A percentile compares a stretch with the other conserved stretches of the same genome.
Conservation (phyloP, 2,888 invertebrate genomes). For the Tethea ocularis region DNA sequence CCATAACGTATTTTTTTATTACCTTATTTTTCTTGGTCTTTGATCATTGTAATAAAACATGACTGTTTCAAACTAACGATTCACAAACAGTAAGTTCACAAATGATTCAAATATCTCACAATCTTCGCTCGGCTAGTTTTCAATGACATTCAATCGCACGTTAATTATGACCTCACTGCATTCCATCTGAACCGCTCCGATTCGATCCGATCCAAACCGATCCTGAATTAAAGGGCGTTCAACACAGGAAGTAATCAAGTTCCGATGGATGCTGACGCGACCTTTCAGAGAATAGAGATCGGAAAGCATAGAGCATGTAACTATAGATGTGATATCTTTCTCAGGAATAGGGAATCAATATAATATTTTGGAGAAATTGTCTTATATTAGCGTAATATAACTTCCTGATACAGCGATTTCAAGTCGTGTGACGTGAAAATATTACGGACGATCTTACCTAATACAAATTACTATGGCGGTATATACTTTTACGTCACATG, state of each 20-base stretch:
- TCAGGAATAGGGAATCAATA: too few relatives aligned
- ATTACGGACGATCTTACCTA: too few relatives aligned
- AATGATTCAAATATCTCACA: not conserved
- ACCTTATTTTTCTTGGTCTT: too few relatives aligned
- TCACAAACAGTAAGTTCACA: not conserved
- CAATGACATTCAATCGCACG: not conserved
- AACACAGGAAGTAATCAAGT: conserved; percentile 54
- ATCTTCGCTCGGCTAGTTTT: not conserved
- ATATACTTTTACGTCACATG: too few relatives aligned
- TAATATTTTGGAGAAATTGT: too few relatives aligned
- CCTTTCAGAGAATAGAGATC: conserved; percentile 23
- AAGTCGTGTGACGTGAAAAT: too few relatives aligned
- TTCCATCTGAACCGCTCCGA: not conserved
- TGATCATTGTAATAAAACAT: too few relatives aligned
- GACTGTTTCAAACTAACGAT: not conserved
- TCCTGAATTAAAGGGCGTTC: conserved; percentile 29
- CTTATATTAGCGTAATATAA: too few relatives aligned
- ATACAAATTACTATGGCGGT: too few relatives aligned
- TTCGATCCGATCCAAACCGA: not conserved
- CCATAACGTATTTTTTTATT: too few relatives aligned
- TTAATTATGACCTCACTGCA: not conserved
- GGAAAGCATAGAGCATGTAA: not conserved
- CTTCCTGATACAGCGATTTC: too few relatives aligned
- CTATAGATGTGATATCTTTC: not conserved
- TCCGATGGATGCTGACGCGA: conserved; percentile 33